Base-by-base conservation (phyloP, 2,888 invertebrate genomes). In the Drosophila kuntzei region DNA sequence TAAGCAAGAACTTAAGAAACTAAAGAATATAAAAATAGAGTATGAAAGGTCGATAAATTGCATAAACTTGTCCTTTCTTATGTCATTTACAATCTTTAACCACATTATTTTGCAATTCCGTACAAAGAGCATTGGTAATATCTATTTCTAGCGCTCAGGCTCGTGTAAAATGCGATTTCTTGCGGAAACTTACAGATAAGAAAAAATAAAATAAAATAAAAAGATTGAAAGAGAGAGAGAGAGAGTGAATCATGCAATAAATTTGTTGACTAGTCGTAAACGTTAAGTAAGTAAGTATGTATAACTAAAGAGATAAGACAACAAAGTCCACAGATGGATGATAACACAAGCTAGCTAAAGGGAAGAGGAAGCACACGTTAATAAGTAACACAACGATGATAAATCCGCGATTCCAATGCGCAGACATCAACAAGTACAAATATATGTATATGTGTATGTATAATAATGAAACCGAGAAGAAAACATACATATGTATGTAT, bases 391-490 rank as follows among this genome's bases (percentile, higher is more conserved):
- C 64, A 60, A 29, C 8, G 25, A 34, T 79, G 66, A 79, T 79
- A 67, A 79, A 77, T 79, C 79, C 67, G 53, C 66, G 25, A 43
- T 71, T 62, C 36, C 54, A 62, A 79, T 76, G 76, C 76, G 44
- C 27, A 55, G 50, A 63, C 76, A 74, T 46, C 34, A 55, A 63
- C 76, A 61, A 55, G 43, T 49, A 74, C 53, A 71, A 37, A 55
- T 14, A 47, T 12, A 7, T 6, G 46, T 14, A 47, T 12, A 7
- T 6, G 46, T 18, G 14, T 36, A 27, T 27, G 27, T 27, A 27
- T 9, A 9, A 9, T 27, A 27, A 27, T 27, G 27, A 27, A 27
- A 27, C 27, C 8, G 27, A 27, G 27, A 44, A 22, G n/a, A 39
- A 60, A 49, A n/a, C 14, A 29, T 32, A 39, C 14, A 50, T 8